Conservation (phyloP, 1,140 invertebrate species). For the Sipha flava region DNA sequence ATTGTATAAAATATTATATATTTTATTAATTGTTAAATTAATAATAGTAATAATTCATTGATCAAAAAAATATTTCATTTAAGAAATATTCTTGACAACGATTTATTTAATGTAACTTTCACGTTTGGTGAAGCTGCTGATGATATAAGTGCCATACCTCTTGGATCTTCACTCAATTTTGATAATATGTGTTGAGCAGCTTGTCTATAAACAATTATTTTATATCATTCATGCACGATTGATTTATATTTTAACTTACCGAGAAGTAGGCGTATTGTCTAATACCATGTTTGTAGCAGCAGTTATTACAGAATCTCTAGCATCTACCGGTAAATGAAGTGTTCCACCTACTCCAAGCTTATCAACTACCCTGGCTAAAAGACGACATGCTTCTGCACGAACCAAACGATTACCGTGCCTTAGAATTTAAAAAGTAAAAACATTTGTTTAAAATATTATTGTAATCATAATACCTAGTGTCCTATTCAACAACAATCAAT, state of each 20-base stretch:
- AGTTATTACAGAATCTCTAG: slow-evolving; percentile 68
- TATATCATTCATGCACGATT: neutral
- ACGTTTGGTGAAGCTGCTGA: slow-evolving; percentile 12
- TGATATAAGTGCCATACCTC: slow-evolving; percentile 16
- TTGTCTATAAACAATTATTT: neutral
- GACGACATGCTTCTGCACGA: slow-evolving; percentile 65
- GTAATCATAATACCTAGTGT: too few species aligned
- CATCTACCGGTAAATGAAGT: slow-evolving; percentile 65
- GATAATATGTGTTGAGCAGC: slow-evolving; percentile 19
- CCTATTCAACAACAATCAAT: too few species aligned
- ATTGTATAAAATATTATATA: slow-evolving; percentile 5
- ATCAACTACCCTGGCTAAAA: slow-evolving; percentile 58
- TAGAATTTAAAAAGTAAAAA: slow-evolving; percentile 37
- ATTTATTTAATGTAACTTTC: slow-evolving; percentile 27
- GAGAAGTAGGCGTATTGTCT: slow-evolving; percentile 47
- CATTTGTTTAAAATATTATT: too few species aligned
- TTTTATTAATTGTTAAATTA: neutral
- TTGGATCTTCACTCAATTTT: slow-evolving; percentile 15
- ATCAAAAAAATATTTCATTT: slow-evolving; percentile 27
- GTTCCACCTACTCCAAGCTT: slow-evolving; percentile 64
- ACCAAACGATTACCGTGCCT: slow-evolving; percentile 81
- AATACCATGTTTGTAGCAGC: slow-evolving; percentile 71
- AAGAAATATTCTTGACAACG: slow-evolving; percentile 27
- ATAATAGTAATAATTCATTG: neutral
- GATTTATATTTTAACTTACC: neutral